phyloP scores from a whole-genome alignment of 2,888 invertebrate genomes.

The Desoria tigrina region DNA sequence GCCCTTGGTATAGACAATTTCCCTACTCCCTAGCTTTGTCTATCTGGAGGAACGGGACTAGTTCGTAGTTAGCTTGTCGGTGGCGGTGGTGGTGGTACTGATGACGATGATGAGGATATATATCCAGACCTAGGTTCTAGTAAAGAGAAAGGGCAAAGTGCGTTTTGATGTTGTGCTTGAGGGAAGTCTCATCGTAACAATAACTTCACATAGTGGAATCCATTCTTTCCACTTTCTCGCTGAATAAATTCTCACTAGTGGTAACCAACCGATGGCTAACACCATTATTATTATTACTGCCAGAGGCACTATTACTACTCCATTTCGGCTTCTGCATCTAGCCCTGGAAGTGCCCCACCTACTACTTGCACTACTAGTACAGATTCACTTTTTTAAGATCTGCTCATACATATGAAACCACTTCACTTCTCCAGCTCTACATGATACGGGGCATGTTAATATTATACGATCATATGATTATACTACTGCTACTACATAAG shows the following conservation, averaged over 20 bases:
- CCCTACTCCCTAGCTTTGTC: too few species aligned
- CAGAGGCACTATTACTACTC: constrained; percentile 11
- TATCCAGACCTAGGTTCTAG: too few species aligned
- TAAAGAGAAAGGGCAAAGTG: constrained; percentile 52
- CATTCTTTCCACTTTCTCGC: constrained; percentile 3
- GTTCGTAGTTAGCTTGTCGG: too few species aligned
- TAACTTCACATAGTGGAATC: constrained; percentile 39
- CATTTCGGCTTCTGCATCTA: neutral
- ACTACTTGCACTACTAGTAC: neutral
- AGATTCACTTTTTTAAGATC: too few species aligned
- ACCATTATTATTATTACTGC: constrained; percentile 10
- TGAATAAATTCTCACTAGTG: constrained; percentile 5
- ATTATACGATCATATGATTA: too few species aligned
- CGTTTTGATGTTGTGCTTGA: constrained; percentile 54
- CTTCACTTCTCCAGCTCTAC: neutral
- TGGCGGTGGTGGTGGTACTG: too few species aligned
- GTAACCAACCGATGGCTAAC: constrained; percentile 1
- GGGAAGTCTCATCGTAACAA: constrained; percentile 53
- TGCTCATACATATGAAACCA: too few species aligned
- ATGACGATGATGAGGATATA: too few species aligned
- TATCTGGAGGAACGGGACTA: too few species aligned
- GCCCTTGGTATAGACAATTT: too few species aligned
- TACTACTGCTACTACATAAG: too few species aligned
- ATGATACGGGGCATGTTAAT: too few species aligned
- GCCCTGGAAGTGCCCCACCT: neutral